Conservation (phyloP, 1,140 invertebrate species). For the Apis cerana region DNA sequence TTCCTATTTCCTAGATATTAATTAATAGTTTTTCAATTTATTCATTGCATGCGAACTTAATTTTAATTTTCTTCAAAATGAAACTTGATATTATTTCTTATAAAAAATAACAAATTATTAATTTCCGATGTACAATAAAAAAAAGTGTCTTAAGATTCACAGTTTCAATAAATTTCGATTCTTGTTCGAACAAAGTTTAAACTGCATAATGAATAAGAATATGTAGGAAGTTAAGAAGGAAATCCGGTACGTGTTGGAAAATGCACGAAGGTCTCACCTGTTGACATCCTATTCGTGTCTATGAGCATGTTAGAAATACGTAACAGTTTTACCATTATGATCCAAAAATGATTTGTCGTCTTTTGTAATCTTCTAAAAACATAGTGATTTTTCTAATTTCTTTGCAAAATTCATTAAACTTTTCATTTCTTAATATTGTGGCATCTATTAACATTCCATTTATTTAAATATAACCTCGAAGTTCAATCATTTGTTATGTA, state of each 20-base stretch:
- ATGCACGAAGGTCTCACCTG: conserved; percentile 38
- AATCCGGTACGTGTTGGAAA: conserved; percentile 17
- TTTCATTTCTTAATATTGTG: not conserved
- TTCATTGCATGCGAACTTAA: not conserved
- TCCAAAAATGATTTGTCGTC: conserved; percentile 2
- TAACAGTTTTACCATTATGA: conserved; percentile 26
- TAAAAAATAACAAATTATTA: not conserved
- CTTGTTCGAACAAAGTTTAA: conserved; percentile 3
- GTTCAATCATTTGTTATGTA: too few relatives aligned
- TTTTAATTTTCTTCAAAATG: not conserved
- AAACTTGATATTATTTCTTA: not conserved
- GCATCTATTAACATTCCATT: too few relatives aligned
- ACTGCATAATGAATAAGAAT: conserved; percentile 29
- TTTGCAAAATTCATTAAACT: too few relatives aligned
- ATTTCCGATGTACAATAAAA: not conserved
- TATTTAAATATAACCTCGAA: too few relatives aligned
- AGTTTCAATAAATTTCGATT: not conserved
- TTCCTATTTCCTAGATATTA: not conserved
- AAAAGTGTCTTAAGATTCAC: not conserved
- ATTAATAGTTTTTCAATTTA: not conserved
- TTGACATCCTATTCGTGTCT: conserved; percentile 38
- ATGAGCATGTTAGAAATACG: not conserved
- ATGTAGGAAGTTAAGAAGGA: conserved; percentile 35
- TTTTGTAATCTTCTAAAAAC: not conserved
- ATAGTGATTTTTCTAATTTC: not conserved